Evolutionary conservation across 2,113 vertebrate species (phyloP), one percentile per base, ranked within the genome.

Genomic region (Lamprologus tigripictilis): DNA sequence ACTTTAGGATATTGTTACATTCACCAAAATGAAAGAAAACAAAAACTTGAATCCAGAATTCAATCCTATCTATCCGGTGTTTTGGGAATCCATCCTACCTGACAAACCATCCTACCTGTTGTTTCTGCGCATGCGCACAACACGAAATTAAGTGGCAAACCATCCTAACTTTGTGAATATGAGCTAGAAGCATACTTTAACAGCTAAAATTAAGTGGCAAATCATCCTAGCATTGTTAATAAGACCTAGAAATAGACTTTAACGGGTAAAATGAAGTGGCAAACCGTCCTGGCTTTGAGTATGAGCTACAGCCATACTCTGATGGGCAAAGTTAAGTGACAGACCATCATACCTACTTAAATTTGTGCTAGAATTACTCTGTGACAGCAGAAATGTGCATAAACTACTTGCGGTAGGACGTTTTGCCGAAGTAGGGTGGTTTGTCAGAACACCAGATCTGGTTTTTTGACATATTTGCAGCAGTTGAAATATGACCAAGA

Each of bases 141-240:
- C 26, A 31, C 1, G 0, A 58, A 31, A 58, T 31, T 9, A 58
- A 31, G 55, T 28, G 57, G 3, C 26, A 58, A 58, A 58, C 3
- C 0, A 0, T 58, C 26, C 8, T 31, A 9, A 3, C 55, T 28
- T 28, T 58, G 1, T 28, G 1, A 57, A 28, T 57, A 55, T 8
- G 54, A 55, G 21, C 54, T 55, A 2, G 21, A 55, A 55, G 21
- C 21, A 23, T 23, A 8, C 21, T 55, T 55, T 54, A 54, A 54
- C n/a, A 4, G n/a, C 3, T 54, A 23, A 55, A 55, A 23, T 55
- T 0, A 3, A 23, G 10, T 54, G n/a, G 10, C 4, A 55, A 55
- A 23, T 0, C 4, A 3, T 55, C 6, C 21, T 3, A 14, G 0
- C 12, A 0, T 57, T 57, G 54, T 57, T 3, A 57, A 57, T 57